Percentiles rank a stretch among this genome's conserved stretches.
Evolutionary conservation across 2,888 invertebrate genomes (phyloP).

Genomic region (Rhagonycha lutea): DNA sequence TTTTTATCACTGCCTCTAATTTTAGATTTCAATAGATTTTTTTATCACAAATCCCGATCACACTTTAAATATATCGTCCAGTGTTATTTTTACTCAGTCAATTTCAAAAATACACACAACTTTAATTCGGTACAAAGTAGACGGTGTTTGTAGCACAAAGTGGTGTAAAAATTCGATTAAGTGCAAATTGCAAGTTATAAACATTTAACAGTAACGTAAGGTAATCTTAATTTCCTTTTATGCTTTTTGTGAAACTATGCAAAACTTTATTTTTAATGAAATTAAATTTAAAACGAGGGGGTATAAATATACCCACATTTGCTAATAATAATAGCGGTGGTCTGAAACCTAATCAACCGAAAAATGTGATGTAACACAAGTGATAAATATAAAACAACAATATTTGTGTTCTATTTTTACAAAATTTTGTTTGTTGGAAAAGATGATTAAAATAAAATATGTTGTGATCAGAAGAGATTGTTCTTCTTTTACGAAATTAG

Average conservation of each 20-base stretch:
- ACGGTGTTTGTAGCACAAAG: neutral
- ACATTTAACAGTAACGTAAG: neutral
- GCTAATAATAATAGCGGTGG: neutral
- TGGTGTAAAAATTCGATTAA: neutral
- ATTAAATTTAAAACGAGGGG: neutral
- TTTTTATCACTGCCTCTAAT: neutral
- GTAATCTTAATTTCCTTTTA: neutral
- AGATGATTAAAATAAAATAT: neutral
- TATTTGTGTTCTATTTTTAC: neutral
- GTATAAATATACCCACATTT: neutral
- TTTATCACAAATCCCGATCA: neutral
- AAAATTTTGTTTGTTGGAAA: neutral
- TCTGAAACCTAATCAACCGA: neutral
- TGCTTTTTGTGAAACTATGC: neutral
- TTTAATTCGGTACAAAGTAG: neutral
- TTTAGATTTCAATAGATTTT: neutral
- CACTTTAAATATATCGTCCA: neutral
- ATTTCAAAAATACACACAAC: neutral
- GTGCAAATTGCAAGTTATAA: neutral
- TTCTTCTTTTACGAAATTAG: neutral
- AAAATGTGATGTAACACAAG: neutral
- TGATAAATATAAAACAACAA: neutral
- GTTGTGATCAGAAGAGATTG: neutral
- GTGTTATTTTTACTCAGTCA: neutral
- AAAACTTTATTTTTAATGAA: neutral